Conservation (phyloP, 2,888 invertebrate species). For the Trichogramma dendrolimi region DNA sequence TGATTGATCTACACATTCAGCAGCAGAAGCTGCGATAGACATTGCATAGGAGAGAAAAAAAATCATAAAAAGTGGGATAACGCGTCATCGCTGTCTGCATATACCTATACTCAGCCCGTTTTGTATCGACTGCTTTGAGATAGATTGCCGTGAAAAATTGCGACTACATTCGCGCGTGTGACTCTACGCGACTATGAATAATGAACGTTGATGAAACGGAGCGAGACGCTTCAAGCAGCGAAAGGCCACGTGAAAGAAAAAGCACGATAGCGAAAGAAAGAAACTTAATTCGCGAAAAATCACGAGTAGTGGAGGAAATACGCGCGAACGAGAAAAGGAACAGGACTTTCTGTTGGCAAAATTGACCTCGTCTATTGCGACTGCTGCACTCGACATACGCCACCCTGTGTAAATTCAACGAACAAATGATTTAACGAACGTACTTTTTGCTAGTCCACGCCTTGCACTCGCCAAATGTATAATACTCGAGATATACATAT, state of each 20-base stretch:
- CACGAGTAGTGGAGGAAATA: constrained; percentile 1
- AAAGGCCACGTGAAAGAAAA: too few species aligned
- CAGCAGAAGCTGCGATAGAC: neutral
- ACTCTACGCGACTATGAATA: constrained; percentile 12
- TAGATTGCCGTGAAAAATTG: too few species aligned
- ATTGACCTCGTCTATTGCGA: too few species aligned
- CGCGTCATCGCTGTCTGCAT: too few species aligned
- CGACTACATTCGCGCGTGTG: neutral
- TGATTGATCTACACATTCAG: constrained; percentile 2
- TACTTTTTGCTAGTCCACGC: neutral
- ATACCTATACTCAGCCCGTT: too few species aligned
- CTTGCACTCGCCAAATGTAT: neutral
- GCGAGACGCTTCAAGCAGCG: too few species aligned
- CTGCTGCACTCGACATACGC: constrained; percentile 17
- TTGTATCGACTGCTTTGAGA: too few species aligned
- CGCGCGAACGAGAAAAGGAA: neutral
- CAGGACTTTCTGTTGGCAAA: too few species aligned
- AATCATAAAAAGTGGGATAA: constrained; percentile 3
- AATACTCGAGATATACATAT: too few species aligned
- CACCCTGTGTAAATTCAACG: constrained; percentile 16
- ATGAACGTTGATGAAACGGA: constrained; percentile 26
- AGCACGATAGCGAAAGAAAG: constrained; percentile 3
- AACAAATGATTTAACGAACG: constrained; percentile 46
- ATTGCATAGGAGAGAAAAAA: neutral
- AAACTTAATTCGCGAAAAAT: constrained; percentile 23